Evolutionary conservation across 2,888 invertebrate species (phyloP).

Genomic region (Agrotis puta): DNA sequence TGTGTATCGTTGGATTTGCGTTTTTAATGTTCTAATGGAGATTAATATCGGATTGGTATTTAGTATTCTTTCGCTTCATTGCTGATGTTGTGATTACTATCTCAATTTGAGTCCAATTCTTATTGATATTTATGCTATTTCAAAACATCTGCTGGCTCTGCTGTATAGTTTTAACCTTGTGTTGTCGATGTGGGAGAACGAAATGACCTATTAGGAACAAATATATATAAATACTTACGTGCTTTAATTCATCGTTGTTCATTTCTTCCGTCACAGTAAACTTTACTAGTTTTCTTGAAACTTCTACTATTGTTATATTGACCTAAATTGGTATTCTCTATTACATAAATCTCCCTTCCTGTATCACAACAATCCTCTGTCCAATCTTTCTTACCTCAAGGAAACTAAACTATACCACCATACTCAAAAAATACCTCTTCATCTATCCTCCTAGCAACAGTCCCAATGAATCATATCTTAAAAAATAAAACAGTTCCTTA

Average conservation of each 20-base stretch:
- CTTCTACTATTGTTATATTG: neutral
- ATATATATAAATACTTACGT: neutral
- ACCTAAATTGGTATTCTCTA: no score
- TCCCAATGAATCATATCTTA: conserved; percentile 27
- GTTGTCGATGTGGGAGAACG: neutral
- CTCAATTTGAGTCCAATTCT: neutral
- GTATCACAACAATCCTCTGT: neutral
- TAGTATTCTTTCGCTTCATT: neutral
- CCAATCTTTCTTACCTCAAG: neutral
- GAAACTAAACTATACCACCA: neutral
- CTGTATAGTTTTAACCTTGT: neutral
- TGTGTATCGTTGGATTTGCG: conserved; percentile 13
- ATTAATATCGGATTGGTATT: conserved; percentile 12
- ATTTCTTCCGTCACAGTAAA: neutral
- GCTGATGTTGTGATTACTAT: neutral
- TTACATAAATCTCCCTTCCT: neutral
- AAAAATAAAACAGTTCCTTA: conserved; percentile 27
- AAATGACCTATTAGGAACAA: neutral
- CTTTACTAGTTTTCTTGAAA: neutral
- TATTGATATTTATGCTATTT: neutral
- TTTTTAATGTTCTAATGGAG: neutral
- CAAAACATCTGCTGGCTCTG: neutral
- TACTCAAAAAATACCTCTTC: neutral
- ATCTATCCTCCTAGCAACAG: neutral
- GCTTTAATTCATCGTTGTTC: neutral